Percentiles rank a stretch among this genome's conserved stretches.
These are phyloP conservation scores for Myotis vivesi DNA, from an alignment of 2,797 vertebrate species.

Conservation along the genomic window DNA sequence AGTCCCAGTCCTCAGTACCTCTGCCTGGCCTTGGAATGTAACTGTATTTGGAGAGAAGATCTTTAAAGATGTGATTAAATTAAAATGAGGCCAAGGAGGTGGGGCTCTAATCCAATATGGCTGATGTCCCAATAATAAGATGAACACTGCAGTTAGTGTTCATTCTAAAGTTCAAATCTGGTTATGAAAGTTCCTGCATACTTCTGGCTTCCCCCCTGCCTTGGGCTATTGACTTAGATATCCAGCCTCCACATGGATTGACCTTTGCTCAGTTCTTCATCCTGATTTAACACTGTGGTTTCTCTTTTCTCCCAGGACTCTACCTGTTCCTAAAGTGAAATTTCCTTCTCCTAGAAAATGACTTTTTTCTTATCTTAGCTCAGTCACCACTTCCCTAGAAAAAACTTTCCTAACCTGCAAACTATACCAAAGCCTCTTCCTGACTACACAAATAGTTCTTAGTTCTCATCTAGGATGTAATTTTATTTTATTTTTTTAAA, in stretches of 20 bases:
- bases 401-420: background rate
- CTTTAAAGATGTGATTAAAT: background rate
- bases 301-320: background rate
- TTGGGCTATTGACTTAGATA: background rate
- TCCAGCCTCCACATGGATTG: accelerated
- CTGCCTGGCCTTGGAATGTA: background rate
- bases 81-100: background rate
- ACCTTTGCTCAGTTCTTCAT: background rate
- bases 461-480: background rate
- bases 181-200: background rate
- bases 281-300: too few relatives aligned
- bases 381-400: background rate
- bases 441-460: background rate
- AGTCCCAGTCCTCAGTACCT: background rate
- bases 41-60: background rate
- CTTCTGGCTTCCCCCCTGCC: background rate
- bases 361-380: background rate
- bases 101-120: background rate
- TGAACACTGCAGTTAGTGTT: background rate
- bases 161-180: background rate
- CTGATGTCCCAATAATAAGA: background rate
- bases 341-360: background rate
- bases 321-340: background rate
- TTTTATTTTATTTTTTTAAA: too few relatives aligned
- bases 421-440: background rate